A percentile compares a stretch with the other conserved stretches of the same genome.
These are phyloP conservation scores for Forbesichthys agassizii DNA, from an alignment of 2,113 vertebrate species.

Conservation along the genomic window DNA sequence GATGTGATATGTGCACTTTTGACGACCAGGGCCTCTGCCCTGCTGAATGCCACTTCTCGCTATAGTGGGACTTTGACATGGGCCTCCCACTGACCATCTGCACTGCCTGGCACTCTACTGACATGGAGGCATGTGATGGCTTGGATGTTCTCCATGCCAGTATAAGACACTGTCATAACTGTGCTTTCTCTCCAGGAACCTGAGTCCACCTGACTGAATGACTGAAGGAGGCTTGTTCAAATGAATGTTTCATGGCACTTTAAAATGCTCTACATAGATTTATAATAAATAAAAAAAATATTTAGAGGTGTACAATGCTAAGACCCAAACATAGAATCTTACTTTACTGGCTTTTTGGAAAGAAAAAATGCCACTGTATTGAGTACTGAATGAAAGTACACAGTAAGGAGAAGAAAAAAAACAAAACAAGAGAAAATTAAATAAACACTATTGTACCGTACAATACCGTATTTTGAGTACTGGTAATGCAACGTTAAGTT, in stretches of 20 bases:
- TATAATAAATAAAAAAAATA: constrained; percentile 22
- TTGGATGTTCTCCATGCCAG: constrained; percentile 84
- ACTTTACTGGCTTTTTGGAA: constrained; percentile 41
- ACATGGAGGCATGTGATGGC: constrained; percentile 74
- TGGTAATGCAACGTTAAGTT: constrained; percentile 47
- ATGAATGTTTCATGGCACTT: constrained; percentile 70
- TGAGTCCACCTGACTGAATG: constrained; percentile 60
- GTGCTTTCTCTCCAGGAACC: constrained; percentile 10
- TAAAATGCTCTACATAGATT: constrained; percentile 39
- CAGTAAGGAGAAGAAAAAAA: constrained; percentile 36
- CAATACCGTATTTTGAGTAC: constrained; percentile 6
- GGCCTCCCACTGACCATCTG: constrained; percentile 62
- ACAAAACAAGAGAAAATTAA: constrained; percentile 42
- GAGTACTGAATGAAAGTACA: constrained; percentile 31
- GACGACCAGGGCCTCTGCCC: constrained; percentile 8
- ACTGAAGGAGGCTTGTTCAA: constrained; percentile 74
- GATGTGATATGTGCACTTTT: constrained; percentile 21
- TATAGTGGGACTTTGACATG: constrained; percentile 72
- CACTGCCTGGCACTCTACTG: constrained; percentile 76
- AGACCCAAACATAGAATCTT: constrained; percentile 51
- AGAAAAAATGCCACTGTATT: constrained; percentile 23
- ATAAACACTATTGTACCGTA: no score
- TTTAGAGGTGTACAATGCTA: constrained; percentile 67
- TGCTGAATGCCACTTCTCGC: constrained; percentile 79
- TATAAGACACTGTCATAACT: constrained; percentile 44